Evolutionary conservation across 1,140 invertebrate genomes (phyloP).

Genomic region (Meloidogyne exigua): DNA sequence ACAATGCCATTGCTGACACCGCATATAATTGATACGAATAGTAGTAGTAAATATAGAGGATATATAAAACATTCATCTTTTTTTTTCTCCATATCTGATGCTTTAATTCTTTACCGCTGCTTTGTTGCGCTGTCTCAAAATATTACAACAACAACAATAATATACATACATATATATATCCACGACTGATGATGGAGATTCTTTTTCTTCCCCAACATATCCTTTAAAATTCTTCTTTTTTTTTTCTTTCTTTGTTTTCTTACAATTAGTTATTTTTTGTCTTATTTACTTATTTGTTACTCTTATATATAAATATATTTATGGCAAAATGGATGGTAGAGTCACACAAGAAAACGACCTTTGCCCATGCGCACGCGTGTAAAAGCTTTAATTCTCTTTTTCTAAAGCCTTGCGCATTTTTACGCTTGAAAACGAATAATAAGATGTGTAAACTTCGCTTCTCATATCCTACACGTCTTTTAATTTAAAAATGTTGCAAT

Average conservation of each 20-base stretch:
- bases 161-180: too few species aligned
- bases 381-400: neutral
- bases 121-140: too few species aligned
- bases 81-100: too few species aligned
- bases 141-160: too few species aligned
- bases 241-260: neutral
- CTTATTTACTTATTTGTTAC: conserved; percentile 1
- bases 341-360: neutral
- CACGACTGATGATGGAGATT: too few species aligned
- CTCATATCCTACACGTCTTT: neutral
- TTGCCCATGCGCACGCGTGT: conserved; percentile 1
- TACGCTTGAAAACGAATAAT: neutral
- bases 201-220: neutral
- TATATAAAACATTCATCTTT: too few species aligned
- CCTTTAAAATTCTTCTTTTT: neutral
- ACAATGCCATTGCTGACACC: neutral
- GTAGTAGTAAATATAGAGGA: too few species aligned
- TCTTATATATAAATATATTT: too few species aligned
- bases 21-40: too few species aligned
- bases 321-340: neutral
- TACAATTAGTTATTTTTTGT: too few species aligned
- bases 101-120: too few species aligned
- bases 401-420: neutral
- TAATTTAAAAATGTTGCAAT: neutral
- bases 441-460: neutral